phyloP scores from a whole-genome alignment of 1,140 invertebrate species.

The Eufriesea mexicana region DNA sequence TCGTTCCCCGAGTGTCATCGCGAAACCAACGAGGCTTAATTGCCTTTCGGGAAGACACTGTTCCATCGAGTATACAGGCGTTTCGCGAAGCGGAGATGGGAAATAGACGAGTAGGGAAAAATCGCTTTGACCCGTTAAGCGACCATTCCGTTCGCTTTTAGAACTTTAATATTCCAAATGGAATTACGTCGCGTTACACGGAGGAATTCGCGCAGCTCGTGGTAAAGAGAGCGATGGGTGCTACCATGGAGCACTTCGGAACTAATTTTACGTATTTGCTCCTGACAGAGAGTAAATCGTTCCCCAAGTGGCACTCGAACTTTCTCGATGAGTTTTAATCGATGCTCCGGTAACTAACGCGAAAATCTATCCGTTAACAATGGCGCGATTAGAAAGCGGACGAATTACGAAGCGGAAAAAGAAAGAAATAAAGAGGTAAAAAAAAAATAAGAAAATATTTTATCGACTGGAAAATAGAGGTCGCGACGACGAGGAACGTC shows the following conservation, averaged over 20 bases:
- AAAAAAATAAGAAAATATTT: constrained; percentile 4
- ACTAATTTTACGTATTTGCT: background rate
- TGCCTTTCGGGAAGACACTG: background rate
- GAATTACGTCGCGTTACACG: background rate
- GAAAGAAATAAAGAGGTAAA: too few species aligned
- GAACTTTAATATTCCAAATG: background rate
- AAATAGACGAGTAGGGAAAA: too few species aligned
- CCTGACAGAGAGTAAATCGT: background rate
- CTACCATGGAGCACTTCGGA: background rate
- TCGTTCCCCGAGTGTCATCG: constrained; percentile 16
- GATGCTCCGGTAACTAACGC: background rate
- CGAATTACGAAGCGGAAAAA: background rate
- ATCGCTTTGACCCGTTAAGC: too few species aligned
- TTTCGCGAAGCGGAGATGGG: background rate
- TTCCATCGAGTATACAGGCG: background rate
- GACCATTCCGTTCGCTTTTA: background rate
- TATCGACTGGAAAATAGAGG: background rate
- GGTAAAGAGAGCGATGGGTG: background rate
- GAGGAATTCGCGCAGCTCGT: background rate
- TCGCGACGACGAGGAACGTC: background rate
- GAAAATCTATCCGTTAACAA: background rate
- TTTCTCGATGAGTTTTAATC: background rate
- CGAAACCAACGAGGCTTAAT: constrained; percentile 6
- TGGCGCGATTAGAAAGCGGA: constrained; percentile 7
- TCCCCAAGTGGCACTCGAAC: background rate